Percentiles rank a stretch among this genome's conserved stretches.
Conservation (phyloP, 2,888 invertebrate genomes). For the Hololepta plana region DNA sequence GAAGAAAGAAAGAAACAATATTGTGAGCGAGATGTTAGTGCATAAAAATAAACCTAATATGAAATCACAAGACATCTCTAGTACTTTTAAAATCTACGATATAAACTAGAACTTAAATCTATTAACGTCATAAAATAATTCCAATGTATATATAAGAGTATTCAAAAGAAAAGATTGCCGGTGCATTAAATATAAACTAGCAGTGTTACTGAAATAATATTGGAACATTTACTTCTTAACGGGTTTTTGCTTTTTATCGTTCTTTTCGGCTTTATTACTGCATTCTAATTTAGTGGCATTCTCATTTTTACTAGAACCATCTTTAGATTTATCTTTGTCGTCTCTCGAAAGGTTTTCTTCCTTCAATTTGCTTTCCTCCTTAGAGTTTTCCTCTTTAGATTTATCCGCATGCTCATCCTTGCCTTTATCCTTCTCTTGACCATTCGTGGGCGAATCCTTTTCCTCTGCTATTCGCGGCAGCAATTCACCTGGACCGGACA, state of each 20-base stretch:
- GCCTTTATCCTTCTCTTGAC: slow-evolving; percentile 12
- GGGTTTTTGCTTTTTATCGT: slow-evolving; percentile 1
- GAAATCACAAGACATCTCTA: too few relatives aligned
- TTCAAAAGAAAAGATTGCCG: too few relatives aligned
- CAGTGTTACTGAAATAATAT: too few relatives aligned
- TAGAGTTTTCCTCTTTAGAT: background rate
- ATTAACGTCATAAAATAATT: too few relatives aligned
- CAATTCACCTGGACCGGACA: slow-evolving; percentile 36
- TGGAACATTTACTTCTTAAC: slow-evolving; percentile 1
- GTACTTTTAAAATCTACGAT: too few relatives aligned
- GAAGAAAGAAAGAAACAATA: too few relatives aligned
- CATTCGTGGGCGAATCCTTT: slow-evolving; percentile 61
- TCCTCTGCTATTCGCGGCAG: slow-evolving; percentile 76
- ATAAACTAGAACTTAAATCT: too few relatives aligned
- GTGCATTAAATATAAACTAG: too few relatives aligned
- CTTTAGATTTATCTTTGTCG: background rate
- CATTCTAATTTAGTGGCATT: slow-evolving; percentile 1
- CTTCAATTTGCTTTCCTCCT: slow-evolving; percentile 1
- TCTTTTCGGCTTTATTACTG: slow-evolving; percentile 1
- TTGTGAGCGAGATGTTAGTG: too few relatives aligned
- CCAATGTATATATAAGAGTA: too few relatives aligned
- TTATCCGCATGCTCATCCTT: slow-evolving; percentile 4
- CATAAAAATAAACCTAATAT: too few relatives aligned
- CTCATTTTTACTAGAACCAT: background rate
- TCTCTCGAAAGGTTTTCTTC: background rate